Base-by-base conservation (phyloP, 2,797 vertebrate species). In the Peromyscus eremicus region DNA sequence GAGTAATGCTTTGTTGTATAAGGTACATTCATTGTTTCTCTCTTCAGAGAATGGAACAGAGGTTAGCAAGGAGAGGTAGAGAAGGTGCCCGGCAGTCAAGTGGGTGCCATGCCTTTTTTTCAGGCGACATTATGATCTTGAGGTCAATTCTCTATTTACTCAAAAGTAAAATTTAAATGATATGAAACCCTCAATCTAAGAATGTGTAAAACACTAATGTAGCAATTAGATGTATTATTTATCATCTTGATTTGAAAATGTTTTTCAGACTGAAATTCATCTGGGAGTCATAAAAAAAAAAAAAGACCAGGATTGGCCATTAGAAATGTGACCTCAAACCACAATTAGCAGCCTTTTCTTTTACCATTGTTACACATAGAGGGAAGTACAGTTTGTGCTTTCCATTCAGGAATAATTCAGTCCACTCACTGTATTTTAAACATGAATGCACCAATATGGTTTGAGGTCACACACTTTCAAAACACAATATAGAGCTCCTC, bases 1-100 rank as follows among this genome's bases (percentile, higher is more conserved):
- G 94, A 97, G 92, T 94, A 96, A 94, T 97, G 25, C 43, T 96
- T 82, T 97, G 94, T 96, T 80, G 34, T 84, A 86, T 92, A 94
- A 87, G 1, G 86, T 32, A 6, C 62, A 83, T 94, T 94, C 5
- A 85, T 3, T 40, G 92, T 86, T 91, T 73, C 52, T 91, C 73
- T 32, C 43, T 77, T 92, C n/a, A 5, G n/a, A 46, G 62, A 95
- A 37, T 46, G 37, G 60, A 95, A 85, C 16, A 43, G 64, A 70
- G 23, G 34, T 91, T 86, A 70, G 66, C 37, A 2, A 64, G 62
- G 89, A 94, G 80, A 92, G 60, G 60, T 23, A 25, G 37, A 21
- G 66, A n/a, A 55, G 89, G 83, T 21, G 0, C 90, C 62, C 43
- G 79, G 8, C 14, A 12, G 68, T 96, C 89, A 73, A 6, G 43